Percentiles rank a stretch among this genome's conserved stretches.
Conservation (phyloP, 2,113 vertebrate genomes). For the Oreochromis aureus region DNA sequence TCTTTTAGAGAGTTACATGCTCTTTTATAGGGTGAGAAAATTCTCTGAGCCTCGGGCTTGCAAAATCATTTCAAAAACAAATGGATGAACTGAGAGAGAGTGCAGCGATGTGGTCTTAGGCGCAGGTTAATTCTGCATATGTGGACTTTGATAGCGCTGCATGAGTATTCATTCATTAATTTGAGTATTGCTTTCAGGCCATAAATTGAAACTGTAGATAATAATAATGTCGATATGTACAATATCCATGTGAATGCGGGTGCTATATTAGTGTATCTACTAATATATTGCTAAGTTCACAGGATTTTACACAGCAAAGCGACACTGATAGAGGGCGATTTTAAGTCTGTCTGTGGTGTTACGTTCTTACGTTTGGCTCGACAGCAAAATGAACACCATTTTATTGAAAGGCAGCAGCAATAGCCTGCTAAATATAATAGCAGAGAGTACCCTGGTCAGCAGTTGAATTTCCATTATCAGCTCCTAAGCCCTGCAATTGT, state of each 20-base stretch:
- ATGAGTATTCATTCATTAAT: background rate
- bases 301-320: background rate
- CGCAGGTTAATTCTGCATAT: background rate
- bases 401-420: conserved; percentile 25
- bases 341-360: background rate
- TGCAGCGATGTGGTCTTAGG: background rate
- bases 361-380: background rate
- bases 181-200: background rate
- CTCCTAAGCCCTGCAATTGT: background rate
- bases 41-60: background rate
- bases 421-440: conserved; percentile 16
- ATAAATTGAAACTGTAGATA: background rate
- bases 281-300: background rate
- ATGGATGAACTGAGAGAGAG: background rate
- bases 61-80: background rate
- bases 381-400: conserved; percentile 29
- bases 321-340: background rate
- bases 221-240: background rate
- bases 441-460: conserved; percentile 27
- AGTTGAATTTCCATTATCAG: conserved; percentile 39
- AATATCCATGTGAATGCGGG: background rate
- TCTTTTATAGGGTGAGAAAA: background rate
- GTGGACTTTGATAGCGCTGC: background rate
- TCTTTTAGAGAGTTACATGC: background rate
- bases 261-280: background rate